Percentiles rank a stretch among this genome's conserved stretches.
Evolutionary conservation across 2,113 vertebrate species (phyloP).

Genomic region (Ciconia stormi): DNA sequence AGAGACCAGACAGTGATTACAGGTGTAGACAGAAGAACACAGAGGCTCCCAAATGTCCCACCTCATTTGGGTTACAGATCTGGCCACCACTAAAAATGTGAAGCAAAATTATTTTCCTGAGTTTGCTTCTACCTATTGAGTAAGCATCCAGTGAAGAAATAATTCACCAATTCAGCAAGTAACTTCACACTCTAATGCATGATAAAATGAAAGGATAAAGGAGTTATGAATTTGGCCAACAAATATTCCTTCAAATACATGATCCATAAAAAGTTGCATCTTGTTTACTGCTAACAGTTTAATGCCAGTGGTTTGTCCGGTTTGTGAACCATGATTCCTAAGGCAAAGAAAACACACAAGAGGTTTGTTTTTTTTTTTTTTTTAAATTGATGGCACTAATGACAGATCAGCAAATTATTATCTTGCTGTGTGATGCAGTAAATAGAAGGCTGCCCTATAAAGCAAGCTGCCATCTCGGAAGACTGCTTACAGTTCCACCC

Average conservation of each 20-base stretch:
- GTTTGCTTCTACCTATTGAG: background rate
- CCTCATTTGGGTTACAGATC: background rate
- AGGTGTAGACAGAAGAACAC: background rate
- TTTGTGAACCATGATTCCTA: background rate
- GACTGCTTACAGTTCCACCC: slow-evolving; percentile 53
- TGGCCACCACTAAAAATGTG: background rate
- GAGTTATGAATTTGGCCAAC: background rate
- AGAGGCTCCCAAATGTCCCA: background rate
- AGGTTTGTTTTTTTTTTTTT: background rate
- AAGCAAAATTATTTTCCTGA: background rate
- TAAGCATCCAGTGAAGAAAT: background rate
- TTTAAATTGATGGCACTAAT: slow-evolving; percentile 41
- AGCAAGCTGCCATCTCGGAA: slow-evolving; percentile 64
- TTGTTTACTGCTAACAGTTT: background rate
- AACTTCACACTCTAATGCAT: background rate
- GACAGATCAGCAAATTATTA: slow-evolving; percentile 57
- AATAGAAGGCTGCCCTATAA: slow-evolving; percentile 43
- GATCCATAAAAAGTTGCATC: background rate
- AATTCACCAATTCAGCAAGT: background rate
- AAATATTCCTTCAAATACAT: background rate
- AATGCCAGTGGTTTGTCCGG: background rate
- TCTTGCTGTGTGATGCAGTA: slow-evolving; percentile 44
- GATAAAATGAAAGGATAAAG: background rate
- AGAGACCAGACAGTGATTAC: background rate
- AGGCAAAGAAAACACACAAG: slow-evolving; percentile 4